Percentiles rank a stretch among this genome's conserved stretches.
phyloP scores from a whole-genome alignment of 2,113 vertebrate species.

The Phylloscopus whistleri region DNA sequence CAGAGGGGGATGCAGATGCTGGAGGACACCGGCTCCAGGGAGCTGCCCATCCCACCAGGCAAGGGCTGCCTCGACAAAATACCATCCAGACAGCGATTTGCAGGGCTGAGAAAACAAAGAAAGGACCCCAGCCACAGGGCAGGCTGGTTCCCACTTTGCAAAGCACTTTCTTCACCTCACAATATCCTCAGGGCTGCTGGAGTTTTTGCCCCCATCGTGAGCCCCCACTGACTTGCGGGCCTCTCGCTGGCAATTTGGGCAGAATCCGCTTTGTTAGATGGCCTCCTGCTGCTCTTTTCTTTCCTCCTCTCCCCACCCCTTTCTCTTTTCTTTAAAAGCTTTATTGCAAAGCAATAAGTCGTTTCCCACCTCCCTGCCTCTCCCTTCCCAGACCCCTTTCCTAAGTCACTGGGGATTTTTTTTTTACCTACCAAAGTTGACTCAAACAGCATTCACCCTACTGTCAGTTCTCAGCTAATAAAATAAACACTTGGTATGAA shows the following conservation, averaged over 20 bases:
- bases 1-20: not conserved
- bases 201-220: not conserved
- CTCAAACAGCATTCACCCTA: not conserved
- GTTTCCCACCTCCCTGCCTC: slow-evolving; percentile 15
- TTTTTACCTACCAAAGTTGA: not conserved
- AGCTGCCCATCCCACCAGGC: not conserved
- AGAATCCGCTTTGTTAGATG: slow-evolving; percentile 48
- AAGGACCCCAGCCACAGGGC: not conserved
- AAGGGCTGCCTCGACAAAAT: not conserved
- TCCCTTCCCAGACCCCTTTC: not conserved
- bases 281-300: slow-evolving; percentile 57
- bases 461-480: not conserved
- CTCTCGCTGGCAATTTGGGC: slow-evolving; percentile 32
- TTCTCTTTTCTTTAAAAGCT: slow-evolving; percentile 42
- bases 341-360: slow-evolving; percentile 44
- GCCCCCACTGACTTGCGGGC: slow-evolving; percentile 21
- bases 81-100: not conserved
- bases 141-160: not conserved
- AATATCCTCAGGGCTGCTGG: not conserved
- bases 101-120: not conserved
- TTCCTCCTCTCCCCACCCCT: not conserved
- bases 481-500: not conserved
- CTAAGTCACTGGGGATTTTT: not conserved
- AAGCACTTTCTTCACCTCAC: not conserved
- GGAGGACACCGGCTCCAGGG: accelerated